Evolutionary conservation across 2,113 vertebrate species (phyloP).

Genomic region (Leucopsar rothschildi): DNA sequence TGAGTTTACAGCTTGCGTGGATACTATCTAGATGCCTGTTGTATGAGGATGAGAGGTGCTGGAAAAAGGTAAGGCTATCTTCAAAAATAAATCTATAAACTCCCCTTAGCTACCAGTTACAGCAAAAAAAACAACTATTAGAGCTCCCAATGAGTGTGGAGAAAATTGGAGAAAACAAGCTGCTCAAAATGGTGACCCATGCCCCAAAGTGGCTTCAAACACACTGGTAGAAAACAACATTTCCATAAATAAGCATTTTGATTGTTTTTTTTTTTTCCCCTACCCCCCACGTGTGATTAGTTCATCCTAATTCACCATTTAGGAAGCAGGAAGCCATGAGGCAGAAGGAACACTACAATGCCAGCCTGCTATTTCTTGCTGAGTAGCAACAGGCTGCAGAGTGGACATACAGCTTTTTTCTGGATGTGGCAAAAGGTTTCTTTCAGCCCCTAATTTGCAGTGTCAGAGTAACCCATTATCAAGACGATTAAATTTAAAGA

Average conservation of each 20-base stretch:
- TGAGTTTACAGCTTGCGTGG: neutral
- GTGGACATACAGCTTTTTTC: constrained; percentile 42
- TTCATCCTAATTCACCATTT: neutral
- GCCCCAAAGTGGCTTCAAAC: neutral
- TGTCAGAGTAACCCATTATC: constrained; percentile 75
- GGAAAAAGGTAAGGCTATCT: neutral
- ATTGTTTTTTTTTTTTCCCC: neutral
- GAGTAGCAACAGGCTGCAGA: neutral
- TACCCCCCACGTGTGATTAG: accelerated
- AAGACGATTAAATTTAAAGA: constrained; percentile 81
- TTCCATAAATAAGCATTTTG: neutral
- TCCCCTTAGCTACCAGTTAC: neutral
- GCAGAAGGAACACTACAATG: neutral
- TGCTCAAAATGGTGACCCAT: neutral
- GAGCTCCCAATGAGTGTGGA: neutral
- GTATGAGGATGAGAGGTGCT: neutral
- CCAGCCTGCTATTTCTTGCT: neutral
- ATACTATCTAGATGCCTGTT: neutral
- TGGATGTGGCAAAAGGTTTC: constrained; percentile 63
- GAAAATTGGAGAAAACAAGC: neutral
- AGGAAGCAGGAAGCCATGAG: neutral
- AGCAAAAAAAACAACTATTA: neutral
- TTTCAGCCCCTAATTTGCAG: constrained; percentile 72
- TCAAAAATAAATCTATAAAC: neutral
- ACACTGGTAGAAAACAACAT: neutral